These are phyloP conservation scores for Gallinago nigripennis DNA, from an alignment of 2,797 vertebrate species.

Conservation along the genomic window DNA sequence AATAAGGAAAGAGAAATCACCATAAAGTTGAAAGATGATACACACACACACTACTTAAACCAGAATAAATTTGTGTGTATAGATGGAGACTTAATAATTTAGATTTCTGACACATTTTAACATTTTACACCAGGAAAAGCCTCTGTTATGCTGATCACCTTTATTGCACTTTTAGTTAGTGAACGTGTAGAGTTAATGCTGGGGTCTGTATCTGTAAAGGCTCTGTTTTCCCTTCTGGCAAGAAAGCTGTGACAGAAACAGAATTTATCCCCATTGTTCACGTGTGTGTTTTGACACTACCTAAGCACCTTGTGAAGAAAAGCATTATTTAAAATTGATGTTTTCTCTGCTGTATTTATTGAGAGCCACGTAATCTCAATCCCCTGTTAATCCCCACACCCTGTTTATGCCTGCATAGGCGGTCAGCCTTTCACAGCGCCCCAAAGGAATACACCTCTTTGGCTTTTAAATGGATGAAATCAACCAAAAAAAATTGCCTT, in stretches of 20 bases:
- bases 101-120: neutral
- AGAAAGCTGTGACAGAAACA: neutral
- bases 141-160: neutral
- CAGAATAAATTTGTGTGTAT: neutral
- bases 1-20: neutral
- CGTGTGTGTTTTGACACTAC: neutral
- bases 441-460: slow-evolving; percentile 7
- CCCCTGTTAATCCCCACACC: neutral
- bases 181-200: neutral
- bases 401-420: neutral
- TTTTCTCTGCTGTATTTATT: neutral
- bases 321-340: neutral
- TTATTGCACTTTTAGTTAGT: neutral
- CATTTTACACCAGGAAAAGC: neutral
- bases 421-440: neutral
- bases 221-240: neutral
- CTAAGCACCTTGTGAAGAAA: neutral
- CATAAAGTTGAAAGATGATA: neutral
- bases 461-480: neutral
- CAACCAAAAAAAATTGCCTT: slow-evolving; percentile 4
- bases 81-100: neutral
- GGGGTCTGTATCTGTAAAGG: neutral
- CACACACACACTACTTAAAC: neutral
- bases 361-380: neutral
- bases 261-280: neutral